Evolutionary conservation across 2,797 vertebrate species (phyloP).

Genomic region (Helostoma temminkii): DNA sequence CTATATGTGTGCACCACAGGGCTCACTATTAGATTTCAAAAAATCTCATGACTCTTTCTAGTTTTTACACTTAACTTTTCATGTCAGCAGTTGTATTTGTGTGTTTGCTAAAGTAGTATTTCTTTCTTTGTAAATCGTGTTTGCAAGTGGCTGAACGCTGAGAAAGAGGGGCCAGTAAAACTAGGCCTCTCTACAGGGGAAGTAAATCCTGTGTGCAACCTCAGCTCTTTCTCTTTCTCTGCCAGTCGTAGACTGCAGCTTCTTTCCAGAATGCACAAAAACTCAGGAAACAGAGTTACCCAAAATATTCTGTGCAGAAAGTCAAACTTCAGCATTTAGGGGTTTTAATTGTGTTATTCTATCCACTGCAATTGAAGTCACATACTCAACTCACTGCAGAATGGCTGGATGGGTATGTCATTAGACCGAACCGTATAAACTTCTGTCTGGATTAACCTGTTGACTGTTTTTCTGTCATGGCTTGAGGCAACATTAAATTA

Average conservation of each 20-base stretch:
- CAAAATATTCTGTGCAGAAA: slow-evolving; percentile 33
- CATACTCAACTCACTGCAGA: slow-evolving; percentile 3
- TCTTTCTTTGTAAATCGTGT: background rate
- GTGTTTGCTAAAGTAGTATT: background rate
- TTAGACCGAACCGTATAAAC: slow-evolving; percentile 42
- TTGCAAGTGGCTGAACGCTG: background rate
- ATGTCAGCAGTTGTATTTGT: background rate
- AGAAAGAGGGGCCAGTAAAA: slow-evolving; percentile 56
- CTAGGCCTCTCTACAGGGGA: slow-evolving; percentile 69
- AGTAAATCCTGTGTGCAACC: slow-evolving; percentile 43
- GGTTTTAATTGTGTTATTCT: slow-evolving; percentile 22
- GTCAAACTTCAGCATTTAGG: slow-evolving; percentile 27
- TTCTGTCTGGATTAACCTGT: slow-evolving; percentile 67
- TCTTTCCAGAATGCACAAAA: slow-evolving; percentile 26
- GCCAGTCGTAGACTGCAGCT: slow-evolving; percentile 3
- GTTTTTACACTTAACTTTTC: background rate
- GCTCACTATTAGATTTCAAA: background rate
- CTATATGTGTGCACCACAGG: background rate
- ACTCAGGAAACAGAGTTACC: slow-evolving; percentile 34
- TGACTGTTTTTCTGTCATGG: slow-evolving; percentile 78
- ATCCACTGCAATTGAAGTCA: slow-evolving; percentile 18
- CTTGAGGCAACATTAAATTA: slow-evolving; percentile 90
- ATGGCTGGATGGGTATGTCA: slow-evolving; percentile 22
- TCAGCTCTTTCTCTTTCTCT: slow-evolving; percentile 67
- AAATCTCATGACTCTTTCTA: background rate